phyloP scores from a whole-genome alignment of 1,140 invertebrate species.

The Drosophila azteca region DNA sequence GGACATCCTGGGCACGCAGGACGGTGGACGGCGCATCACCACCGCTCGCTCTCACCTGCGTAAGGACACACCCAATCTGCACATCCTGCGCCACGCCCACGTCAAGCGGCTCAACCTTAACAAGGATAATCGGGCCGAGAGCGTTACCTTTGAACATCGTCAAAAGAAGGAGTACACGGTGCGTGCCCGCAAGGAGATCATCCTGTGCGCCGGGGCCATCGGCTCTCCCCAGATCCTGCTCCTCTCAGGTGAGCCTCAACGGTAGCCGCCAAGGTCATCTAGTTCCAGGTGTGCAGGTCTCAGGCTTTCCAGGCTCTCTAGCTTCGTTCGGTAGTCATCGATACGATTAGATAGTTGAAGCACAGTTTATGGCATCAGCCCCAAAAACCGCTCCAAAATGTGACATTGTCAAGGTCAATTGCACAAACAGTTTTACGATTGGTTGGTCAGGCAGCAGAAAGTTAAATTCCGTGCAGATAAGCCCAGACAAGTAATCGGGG shows the following conservation, averaged over 20 bases:
- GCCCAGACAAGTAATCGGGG: too few relatives aligned
- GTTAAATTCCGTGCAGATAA: too few relatives aligned
- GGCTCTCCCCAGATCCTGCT: constrained; percentile 87
- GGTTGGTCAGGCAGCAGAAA: not conserved
- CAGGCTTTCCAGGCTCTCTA: too few relatives aligned
- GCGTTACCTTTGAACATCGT: constrained; percentile 90
- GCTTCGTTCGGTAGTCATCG: not conserved
- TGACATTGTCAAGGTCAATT: constrained; percentile 18
- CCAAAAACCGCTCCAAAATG: not conserved
- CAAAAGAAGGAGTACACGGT: constrained; percentile 83
- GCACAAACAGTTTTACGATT: constrained; percentile 5
- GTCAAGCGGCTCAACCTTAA: constrained; percentile 91
- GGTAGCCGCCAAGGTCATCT: not conserved
- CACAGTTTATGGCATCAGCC: constrained; percentile 21
- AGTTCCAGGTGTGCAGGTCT: too few relatives aligned
- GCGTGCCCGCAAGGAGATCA: constrained; percentile 80
- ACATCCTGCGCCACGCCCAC: constrained; percentile 90
- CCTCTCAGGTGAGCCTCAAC: constrained; percentile 81
- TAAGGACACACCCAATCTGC: constrained; percentile 88
- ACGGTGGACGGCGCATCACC: constrained; percentile 86
- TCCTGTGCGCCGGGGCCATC: constrained; percentile 85
- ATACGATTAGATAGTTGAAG: constrained; percentile 40
- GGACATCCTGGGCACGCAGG: constrained; percentile 83
- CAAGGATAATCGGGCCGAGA: constrained; percentile 88
- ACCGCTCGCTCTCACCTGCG: constrained; percentile 86